Evolutionary conservation across 2,888 invertebrate genomes (phyloP), one percentile per base, ranked within the genome.

Genomic region (Sabatieria punctata): DNA sequence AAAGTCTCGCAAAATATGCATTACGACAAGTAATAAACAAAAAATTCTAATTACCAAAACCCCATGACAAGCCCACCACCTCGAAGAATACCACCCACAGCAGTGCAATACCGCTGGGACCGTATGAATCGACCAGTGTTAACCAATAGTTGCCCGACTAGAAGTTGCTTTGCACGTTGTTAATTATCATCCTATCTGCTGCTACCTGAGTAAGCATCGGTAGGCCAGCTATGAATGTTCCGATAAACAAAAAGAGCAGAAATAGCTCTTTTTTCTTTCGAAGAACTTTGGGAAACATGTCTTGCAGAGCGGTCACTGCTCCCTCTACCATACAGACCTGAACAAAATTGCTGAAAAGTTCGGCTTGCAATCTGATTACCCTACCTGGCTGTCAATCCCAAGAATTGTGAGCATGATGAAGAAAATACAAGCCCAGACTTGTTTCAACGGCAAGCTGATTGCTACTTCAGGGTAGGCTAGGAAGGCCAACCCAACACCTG

Each of bases 41-140:
- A n/a, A n/a, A n/a, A n/a, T n/a, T n/a, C n/a, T n/a, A n/a, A n/a
- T 52, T 48, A 66, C 65, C 85, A 64, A 86, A 86, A 57, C 85
- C 76, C 84, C 85, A 86, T 68, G 80, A 82, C 1, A 86, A 82
- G 0, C 84, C 85, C 1, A 83, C 81, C 0, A 85, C 80, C 66
- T 86, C 86, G 48, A 86, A 82, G 64, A 86, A 85, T 37, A 86
- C 85, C 54, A 86, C 83, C 69, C 85, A 85, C 40, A 86, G 71
- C 51, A 86, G 82, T 24, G 86, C 80, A 58, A 85, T 72, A 2
- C 67, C 67, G 0, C 83, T 82, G 0, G 85, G 85, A 0, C 85
- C 85, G 65, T 84, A 86, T 21, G 81, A 79, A 69, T 85, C 85
- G 50, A 86, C 73, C 56, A 86, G 75, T 60, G 84, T 82, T 24